Evolutionary conservation across 2,113 vertebrate genomes (phyloP), one percentile per base, ranked within the genome.

Genomic region (Pangasianodon hypophthalmus): DNA sequence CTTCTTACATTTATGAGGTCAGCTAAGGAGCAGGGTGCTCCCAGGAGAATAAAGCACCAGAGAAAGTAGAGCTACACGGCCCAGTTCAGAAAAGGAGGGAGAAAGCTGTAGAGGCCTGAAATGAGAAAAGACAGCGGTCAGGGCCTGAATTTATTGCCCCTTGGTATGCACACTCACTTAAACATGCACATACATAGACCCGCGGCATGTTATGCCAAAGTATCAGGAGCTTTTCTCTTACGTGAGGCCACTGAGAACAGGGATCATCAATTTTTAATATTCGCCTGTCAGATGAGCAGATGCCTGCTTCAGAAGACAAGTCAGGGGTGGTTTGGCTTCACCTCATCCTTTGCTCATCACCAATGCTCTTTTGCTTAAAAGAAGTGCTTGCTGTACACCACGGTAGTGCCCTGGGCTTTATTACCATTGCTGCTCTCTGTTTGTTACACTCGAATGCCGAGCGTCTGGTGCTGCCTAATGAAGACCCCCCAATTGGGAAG

Each of bases 1-100:
- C 46, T 29, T 67, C n/a, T 92, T 92, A 90, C 85, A 88, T 93
- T 93, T 85, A 88, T 88, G n/a, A 87, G 92, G 93, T 95, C 91
- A 87, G 67, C 44, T 54, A 71, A n/a, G 44, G 67, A 83, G 77
- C 75, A 64, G 14, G 21, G 54, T 44, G 1, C 83, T 95, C 92
- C 90, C 90, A 10, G 83, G 92, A 89, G 91, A 90, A 91, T 90
- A 90, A 84, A 91, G 46, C 60, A 37, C 41, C 6, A 11, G 46
- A 73, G 75, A 79, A 85, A 82, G 54, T 69, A 83, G 16, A 37
- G 58, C 79, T 69, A 14, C 54, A 37, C 41, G 29, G 56, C 73
- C 71, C 56, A 67, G 50, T 54, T 60, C 52, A 85, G 54, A 18
- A 37, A 11, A 10, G 67, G 11, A n/a, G 26, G 2, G 60, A 60